These are phyloP conservation scores for Gryon sp. DNA, from an alignment of 1,140 invertebrate species.

Conservation along the genomic window DNA sequence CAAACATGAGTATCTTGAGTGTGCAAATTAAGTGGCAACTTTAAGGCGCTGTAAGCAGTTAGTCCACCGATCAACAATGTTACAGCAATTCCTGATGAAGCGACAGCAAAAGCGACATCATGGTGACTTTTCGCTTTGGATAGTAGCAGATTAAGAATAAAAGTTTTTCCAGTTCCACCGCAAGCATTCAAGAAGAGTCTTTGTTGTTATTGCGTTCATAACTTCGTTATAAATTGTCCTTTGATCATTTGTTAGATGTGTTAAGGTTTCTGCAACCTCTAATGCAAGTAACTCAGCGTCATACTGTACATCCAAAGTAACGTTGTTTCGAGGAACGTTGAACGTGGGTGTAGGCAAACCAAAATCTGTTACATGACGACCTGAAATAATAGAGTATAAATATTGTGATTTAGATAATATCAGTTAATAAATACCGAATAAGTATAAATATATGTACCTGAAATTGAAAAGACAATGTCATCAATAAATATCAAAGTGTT, in stretches of 20 bases:
- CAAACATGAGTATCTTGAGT: too few relatives aligned
- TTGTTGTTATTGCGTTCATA: not conserved
- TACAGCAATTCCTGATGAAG: constrained; percentile 75
- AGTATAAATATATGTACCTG: constrained; percentile 1
- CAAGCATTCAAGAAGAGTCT: constrained; percentile 57
- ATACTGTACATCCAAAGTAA: not conserved
- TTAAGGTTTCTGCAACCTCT: not conserved
- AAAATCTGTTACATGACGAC: not conserved
- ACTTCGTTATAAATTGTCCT: not conserved
- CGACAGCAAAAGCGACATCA: constrained; percentile 65
- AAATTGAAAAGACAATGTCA: not conserved
- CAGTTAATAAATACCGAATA: too few relatives aligned
- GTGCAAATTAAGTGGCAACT: too few relatives aligned
- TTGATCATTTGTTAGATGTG: not conserved
- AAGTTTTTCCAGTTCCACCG: constrained; percentile 62
- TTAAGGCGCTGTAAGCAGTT: constrained; percentile 71
- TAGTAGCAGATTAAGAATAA: constrained; percentile 45
- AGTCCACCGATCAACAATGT: constrained; percentile 69
- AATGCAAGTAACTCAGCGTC: not conserved
- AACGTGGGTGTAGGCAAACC: not conserved
- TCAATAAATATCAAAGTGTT: constrained; percentile 65
- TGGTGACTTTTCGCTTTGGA: constrained; percentile 30
- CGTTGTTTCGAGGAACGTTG: not conserved
- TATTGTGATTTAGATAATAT: too few relatives aligned
- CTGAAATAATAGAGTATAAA: not conserved